Conservation (phyloP, 2,113 vertebrate species). For the Oreochromis aureus region DNA sequence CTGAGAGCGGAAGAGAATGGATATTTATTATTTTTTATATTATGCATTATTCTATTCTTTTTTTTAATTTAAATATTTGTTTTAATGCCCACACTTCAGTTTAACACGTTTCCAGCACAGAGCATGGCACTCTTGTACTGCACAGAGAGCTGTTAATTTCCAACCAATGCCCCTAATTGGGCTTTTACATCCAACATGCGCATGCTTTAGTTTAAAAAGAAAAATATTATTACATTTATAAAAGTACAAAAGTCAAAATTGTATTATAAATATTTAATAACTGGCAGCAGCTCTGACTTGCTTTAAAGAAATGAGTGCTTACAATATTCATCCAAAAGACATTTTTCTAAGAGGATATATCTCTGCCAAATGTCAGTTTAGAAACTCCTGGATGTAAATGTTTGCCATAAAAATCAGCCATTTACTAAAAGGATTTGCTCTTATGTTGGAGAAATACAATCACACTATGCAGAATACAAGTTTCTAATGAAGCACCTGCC, state of each 20-base stretch:
- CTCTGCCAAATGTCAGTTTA: not conserved
- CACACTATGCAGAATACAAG: not conserved
- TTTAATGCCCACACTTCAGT: not conserved
- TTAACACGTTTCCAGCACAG: not conserved
- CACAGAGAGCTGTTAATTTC: not conserved
- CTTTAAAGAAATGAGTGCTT: not conserved
- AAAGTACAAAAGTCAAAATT: not conserved
- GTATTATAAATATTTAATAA: not conserved
- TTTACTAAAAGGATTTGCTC: no score
- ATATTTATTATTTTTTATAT: not conserved
- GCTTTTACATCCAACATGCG: not conserved
- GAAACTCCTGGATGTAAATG: no score
- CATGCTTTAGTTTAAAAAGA: not conserved
- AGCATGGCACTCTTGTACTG: not conserved
- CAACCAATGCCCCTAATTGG: not conserved
- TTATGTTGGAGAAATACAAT: no score
- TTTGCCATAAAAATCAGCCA: no score
- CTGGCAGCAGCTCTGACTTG: not conserved
- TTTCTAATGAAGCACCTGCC: not conserved
- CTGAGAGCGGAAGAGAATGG: not conserved
- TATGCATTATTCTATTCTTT: not conserved
- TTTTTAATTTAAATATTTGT: not conserved
- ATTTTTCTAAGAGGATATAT: not conserved
- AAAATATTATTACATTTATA: not conserved
- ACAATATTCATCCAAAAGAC: not conserved